Evolutionary conservation across 1,140 invertebrate species (phyloP).

Genomic region (Paraescarpia echinospica): DNA sequence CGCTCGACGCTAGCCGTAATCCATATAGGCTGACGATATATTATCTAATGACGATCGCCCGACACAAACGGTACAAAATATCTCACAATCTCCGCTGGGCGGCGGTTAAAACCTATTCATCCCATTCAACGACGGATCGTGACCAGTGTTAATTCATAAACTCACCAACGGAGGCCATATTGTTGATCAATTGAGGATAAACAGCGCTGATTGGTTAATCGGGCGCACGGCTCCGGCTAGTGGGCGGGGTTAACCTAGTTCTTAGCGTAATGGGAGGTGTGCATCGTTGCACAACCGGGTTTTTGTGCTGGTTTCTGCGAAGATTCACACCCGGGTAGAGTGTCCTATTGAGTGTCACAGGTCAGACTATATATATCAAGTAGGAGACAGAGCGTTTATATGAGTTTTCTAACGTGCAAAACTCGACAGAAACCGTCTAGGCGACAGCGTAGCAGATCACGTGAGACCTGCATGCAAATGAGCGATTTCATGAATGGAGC

Average conservation of each 20-base stretch:
- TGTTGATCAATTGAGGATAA: neutral
- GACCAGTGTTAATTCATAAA: slow-evolving; percentile 6
- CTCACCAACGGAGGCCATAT: neutral
- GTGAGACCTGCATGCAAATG: neutral
- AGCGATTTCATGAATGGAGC: neutral
- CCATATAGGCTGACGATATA: neutral
- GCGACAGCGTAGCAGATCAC: neutral
- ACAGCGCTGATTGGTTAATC: neutral
- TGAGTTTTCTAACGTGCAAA: neutral
- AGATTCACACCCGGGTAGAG: neutral
- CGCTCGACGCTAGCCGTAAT: neutral
- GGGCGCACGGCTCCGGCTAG: neutral
- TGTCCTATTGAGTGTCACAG: neutral
- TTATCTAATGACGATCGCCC: neutral
- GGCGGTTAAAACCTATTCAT: slow-evolving; percentile 5
- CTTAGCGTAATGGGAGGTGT: neutral
- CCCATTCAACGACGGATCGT: neutral
- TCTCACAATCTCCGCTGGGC: slow-evolving; percentile 3
- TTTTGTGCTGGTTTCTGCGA: neutral
- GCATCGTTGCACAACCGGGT: neutral
- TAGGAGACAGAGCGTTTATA: neutral
- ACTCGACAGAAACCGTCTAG: neutral
- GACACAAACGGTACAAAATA: neutral
- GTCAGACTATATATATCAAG: neutral
- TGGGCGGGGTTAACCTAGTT: neutral